Evolutionary conservation across 2,113 vertebrate genomes (phyloP).

Genomic region (Thymallus thymallus): DNA sequence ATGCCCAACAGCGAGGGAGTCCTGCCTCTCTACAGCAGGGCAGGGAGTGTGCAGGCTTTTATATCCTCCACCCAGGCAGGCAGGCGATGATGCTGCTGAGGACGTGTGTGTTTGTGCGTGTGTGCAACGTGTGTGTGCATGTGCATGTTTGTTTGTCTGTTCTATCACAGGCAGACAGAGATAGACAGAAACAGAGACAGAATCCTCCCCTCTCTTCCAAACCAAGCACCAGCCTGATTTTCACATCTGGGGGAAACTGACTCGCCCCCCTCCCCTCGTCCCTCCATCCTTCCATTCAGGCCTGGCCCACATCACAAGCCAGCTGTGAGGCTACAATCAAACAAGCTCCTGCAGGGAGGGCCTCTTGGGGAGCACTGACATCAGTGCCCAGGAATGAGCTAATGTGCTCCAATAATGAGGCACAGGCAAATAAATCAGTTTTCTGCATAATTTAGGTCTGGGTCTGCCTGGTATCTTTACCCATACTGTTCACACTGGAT

Average conservation of each 20-base stretch:
- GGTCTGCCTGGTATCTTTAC: too few relatives aligned
- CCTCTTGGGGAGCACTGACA: background rate
- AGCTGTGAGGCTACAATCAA: constrained; percentile 9
- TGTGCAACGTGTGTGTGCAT: too few relatives aligned
- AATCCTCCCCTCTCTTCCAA: background rate
- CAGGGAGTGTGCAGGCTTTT: too few relatives aligned
- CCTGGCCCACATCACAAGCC: background rate
- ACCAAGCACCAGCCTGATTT: background rate
- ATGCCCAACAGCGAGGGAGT: constrained; percentile 22
- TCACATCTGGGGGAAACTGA: background rate
- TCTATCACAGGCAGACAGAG: background rate
- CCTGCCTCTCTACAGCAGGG: background rate
- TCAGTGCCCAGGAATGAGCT: background rate
- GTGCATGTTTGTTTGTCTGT: too few relatives aligned
- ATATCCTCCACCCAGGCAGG: background rate
- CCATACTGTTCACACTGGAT: too few relatives aligned
- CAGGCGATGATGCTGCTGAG: background rate
- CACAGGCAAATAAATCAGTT: too few relatives aligned
- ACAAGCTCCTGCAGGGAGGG: background rate
- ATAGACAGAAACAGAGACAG: too few relatives aligned
- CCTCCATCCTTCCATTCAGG: too few relatives aligned
- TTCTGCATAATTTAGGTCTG: too few relatives aligned
- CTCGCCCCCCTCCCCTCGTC: too few relatives aligned
- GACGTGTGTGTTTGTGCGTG: background rate
- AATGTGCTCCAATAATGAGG: background rate